Evolutionary conservation across 2,113 vertebrate species (phyloP).

Genomic region (Potamarius usumacintae): DNA sequence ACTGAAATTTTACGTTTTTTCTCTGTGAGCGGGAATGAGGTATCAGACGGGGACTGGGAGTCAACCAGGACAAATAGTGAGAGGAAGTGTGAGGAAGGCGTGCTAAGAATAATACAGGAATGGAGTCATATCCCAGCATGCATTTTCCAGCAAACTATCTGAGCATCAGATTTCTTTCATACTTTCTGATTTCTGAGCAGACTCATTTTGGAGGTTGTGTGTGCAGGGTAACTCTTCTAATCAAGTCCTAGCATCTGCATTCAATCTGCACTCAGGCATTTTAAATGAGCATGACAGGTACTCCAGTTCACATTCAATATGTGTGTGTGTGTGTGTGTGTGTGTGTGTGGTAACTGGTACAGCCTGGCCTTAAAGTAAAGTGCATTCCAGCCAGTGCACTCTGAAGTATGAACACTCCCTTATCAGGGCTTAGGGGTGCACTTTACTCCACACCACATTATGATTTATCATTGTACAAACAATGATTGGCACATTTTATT

Average conservation of each 20-base stretch:
- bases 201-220: not conserved
- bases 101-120: not conserved
- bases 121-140: not conserved
- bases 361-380: conserved; percentile 16
- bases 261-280: not conserved
- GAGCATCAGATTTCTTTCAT: not conserved
- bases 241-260: not conserved
- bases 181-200: not conserved
- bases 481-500: not conserved
- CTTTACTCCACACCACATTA: not conserved
- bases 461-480: not conserved
- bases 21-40: not conserved
- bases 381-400: conserved; percentile 28
- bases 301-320: not conserved
- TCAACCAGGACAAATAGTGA: not conserved
- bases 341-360: conserved; percentile 46
- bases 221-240: not conserved
- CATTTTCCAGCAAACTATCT: not conserved
- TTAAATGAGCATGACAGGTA: conserved; percentile 5
- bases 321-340: conserved; percentile 25
- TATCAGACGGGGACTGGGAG: not conserved
- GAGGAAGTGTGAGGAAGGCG: not conserved
- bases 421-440: conserved; percentile 1
- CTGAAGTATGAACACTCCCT: conserved; percentile 7
- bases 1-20: too few species aligned